phyloP scores from a whole-genome alignment of 2,797 vertebrate genomes.

The Oreochromis mossambicus region DNA sequence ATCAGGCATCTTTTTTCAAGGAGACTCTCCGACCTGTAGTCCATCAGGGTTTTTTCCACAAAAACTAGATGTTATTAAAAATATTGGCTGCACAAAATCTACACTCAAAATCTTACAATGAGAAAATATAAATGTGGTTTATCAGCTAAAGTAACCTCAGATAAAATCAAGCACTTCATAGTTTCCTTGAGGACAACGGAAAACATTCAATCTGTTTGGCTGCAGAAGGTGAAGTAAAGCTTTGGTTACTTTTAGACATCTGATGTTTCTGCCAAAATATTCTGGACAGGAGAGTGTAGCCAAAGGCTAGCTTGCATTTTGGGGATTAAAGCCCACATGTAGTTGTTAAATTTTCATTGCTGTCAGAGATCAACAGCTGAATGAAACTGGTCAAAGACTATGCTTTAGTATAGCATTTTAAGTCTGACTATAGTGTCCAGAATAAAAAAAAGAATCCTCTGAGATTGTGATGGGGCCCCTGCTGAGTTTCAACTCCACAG shows the following conservation, averaged over 20 bases:
- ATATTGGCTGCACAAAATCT: neutral
- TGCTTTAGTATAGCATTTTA: neutral
- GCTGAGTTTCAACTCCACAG: neutral
- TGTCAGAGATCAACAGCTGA: slow-evolving; percentile 23
- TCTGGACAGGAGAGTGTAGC: slow-evolving; percentile 11
- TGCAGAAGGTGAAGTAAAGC: neutral
- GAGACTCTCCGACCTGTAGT: accelerated
- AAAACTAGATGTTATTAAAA: neutral
- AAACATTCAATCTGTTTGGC: neutral
- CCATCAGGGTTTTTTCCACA: neutral
- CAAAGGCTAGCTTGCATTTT: neutral
- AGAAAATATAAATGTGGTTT: neutral
- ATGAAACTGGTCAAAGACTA: neutral
- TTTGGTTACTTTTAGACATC: neutral
- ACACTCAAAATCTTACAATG: neutral
- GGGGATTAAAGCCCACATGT: slow-evolving; percentile 10
- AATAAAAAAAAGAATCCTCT: neutral
- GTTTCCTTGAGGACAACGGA: accelerated
- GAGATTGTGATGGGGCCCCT: accelerated
- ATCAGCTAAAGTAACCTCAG: neutral
- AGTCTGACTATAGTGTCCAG: neutral
- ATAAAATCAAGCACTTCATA: neutral
- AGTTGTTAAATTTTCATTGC: slow-evolving; percentile 4
- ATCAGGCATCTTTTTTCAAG: neutral
- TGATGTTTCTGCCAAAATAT: neutral